Evolutionary conservation across 2,888 invertebrate genomes (phyloP).

Genomic region (Callyntrura guangdongensis): DNA sequence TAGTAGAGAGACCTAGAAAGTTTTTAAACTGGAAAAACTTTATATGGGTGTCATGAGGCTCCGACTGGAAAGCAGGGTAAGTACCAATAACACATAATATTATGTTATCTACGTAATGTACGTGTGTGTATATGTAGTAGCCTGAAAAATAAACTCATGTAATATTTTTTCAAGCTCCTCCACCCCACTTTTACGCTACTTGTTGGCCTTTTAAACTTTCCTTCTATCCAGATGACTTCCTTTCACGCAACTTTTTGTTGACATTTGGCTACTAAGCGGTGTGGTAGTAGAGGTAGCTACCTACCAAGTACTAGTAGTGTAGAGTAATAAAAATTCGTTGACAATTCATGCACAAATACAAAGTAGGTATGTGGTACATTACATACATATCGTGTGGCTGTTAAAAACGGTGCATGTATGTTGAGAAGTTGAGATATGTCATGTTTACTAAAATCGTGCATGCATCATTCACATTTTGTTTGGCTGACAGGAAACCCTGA

Average conservation of each 20-base stretch:
- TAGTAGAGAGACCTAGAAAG: constrained; percentile 3
- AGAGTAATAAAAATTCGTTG: too few species aligned
- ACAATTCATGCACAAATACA: background rate
- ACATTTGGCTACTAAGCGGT: constrained; percentile 19
- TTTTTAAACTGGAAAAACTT: constrained; percentile 62
- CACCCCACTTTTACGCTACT: constrained; percentile 1
- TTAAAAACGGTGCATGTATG: background rate
- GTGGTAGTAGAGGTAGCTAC: too few species aligned
- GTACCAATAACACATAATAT: constrained; percentile 43
- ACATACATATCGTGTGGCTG: background rate
- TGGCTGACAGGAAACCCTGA: constrained; percentile 49
- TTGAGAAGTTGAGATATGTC: constrained; percentile 1
- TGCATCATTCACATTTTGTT: constrained; percentile 39
- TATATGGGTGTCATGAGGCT: constrained; percentile 85
- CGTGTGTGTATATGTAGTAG: background rate
- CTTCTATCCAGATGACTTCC: constrained; percentile 45
- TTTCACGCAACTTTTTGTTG: constrained; percentile 54
- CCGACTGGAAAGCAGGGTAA: constrained; percentile 85
- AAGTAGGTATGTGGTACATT: background rate
- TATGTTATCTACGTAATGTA: background rate
- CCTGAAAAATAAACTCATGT: constrained; percentile 33
- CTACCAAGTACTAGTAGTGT: too few species aligned
- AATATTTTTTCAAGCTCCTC: background rate
- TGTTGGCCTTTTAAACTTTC: constrained; percentile 51
- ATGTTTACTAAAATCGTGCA: constrained; percentile 24